These are phyloP conservation scores for Caranx ignobilis DNA, from an alignment of 2,113 vertebrate genomes.

Conservation along the genomic window DNA sequence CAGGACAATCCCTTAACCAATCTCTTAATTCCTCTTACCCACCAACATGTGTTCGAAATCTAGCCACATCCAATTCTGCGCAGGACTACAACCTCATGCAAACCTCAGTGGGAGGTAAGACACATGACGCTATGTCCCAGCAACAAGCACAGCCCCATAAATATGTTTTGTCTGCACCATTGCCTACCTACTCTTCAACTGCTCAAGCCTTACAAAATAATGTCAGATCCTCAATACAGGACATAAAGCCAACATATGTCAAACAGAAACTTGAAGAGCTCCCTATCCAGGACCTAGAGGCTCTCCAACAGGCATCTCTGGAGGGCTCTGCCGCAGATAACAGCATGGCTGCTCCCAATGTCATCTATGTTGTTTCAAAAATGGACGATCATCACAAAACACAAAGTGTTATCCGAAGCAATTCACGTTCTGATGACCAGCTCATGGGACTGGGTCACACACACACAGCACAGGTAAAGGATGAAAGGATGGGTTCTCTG, in stretches of 20 bases:
- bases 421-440: constrained; percentile 92
- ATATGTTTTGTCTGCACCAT: constrained; percentile 88
- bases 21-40: constrained; percentile 90
- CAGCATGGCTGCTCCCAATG: constrained; percentile 83
- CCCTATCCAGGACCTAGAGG: constrained; percentile 90
- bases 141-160: constrained; percentile 86
- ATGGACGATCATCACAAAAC: constrained; percentile 92
- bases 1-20: constrained; percentile 90
- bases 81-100: constrained; percentile 91
- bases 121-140: constrained; percentile 86
- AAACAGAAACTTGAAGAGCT: constrained; percentile 93
- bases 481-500: constrained; percentile 87
- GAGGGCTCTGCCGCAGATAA: constrained; percentile 86
- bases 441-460: constrained; percentile 86
- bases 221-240: constrained; percentile 84
- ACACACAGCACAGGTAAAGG: constrained; percentile 87
- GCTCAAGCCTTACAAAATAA: constrained; percentile 89
- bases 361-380: constrained; percentile 92
- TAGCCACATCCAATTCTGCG: constrained; percentile 87
- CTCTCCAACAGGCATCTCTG: constrained; percentile 89
- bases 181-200: constrained; percentile 86
- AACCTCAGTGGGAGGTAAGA: constrained; percentile 86
- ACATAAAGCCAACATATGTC: constrained; percentile 87
- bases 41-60: constrained; percentile 85
- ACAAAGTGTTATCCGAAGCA: constrained; percentile 96